A percentile compares a stretch with the other conserved stretches of the same genome.
Conservation (phyloP, 2,113 vertebrate genomes). For the Oncorhynchus gorbuscha region DNA sequence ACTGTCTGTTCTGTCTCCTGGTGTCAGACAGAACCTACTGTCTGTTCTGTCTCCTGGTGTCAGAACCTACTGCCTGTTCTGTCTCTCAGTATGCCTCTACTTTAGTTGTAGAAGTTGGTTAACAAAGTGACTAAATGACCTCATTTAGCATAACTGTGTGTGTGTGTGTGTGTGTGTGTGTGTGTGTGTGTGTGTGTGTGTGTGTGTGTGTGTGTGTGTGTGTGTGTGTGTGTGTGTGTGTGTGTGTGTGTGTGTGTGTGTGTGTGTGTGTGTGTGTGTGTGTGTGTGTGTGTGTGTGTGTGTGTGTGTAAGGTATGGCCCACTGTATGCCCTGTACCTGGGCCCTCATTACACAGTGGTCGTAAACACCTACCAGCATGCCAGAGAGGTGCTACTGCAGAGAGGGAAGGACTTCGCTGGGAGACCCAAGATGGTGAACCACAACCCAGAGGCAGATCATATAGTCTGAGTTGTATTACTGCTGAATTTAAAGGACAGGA, state of each 20-base stretch:
- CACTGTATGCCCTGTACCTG: constrained; percentile 64
- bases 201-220: constrained; percentile 1
- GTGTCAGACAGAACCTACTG: too few species aligned
- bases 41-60: too few species aligned
- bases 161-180: neutral
- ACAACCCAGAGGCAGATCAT: too few species aligned
- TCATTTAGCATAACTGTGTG: too few species aligned
- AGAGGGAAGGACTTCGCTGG: constrained; percentile 73
- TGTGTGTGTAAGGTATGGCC: constrained; percentile 38
- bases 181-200: neutral
- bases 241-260: neutral
- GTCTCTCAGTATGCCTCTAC: neutral
- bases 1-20: too few species aligned
- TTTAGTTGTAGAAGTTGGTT: neutral
- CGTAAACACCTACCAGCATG: constrained; percentile 62
- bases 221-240: constrained; percentile 1
- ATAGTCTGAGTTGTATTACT: too few species aligned
- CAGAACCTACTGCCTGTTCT: too few species aligned
- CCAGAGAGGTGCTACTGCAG: constrained; percentile 62
- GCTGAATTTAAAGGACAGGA: too few species aligned
- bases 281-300: neutral
- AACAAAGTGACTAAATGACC: too few species aligned
- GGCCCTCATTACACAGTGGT: constrained; percentile 72
- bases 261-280: constrained; percentile 4
- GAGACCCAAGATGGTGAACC: constrained; percentile 48